These are phyloP conservation scores for Platycheirus albimanus DNA, from an alignment of 2,888 invertebrate genomes.

Conservation along the genomic window DNA sequence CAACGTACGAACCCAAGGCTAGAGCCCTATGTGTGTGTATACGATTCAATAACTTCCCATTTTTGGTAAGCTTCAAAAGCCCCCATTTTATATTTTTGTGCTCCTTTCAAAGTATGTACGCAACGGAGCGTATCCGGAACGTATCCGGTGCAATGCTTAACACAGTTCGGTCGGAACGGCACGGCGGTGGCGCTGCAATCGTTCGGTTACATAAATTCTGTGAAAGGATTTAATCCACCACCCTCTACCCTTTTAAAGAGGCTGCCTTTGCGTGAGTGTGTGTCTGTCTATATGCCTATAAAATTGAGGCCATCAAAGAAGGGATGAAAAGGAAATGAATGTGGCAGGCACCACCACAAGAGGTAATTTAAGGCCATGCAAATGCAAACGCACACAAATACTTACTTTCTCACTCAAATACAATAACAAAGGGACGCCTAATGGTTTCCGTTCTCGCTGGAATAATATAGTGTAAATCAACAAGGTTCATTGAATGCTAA, in stretches of 20 bases:
- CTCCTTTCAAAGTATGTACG: conserved; percentile 42
- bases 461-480: conserved; percentile 63
- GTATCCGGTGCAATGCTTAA: conserved; percentile 53
- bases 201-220: conserved; percentile 49
- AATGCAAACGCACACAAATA: conserved; percentile 18
- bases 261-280: neutral
- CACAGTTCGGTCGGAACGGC: too few species aligned
- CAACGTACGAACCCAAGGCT: conserved; percentile 1
- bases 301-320: conserved; percentile 41
- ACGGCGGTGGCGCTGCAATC: conserved; percentile 18
- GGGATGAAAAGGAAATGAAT: conserved; percentile 27
- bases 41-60: conserved; percentile 67
- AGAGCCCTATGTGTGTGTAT: neutral
- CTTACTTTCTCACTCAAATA: conserved; percentile 7
- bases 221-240: conserved; percentile 49
- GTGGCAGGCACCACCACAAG: conserved; percentile 41
- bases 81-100: conserved; percentile 32
- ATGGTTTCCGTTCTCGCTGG: conserved; percentile 46
- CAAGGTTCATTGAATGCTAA: conserved; percentile 70
- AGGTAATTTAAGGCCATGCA: conserved; percentile 63
- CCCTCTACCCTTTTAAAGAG: conserved; percentile 11
- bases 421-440: conserved; percentile 38
- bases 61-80: conserved; percentile 34
- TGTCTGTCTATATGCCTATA: conserved; percentile 18
- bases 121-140: conserved; percentile 51